Percentiles rank a stretch among this genome's conserved stretches.
phyloP scores from a whole-genome alignment of 2,797 vertebrate genomes.

The Chrysocyon brachyurus region DNA sequence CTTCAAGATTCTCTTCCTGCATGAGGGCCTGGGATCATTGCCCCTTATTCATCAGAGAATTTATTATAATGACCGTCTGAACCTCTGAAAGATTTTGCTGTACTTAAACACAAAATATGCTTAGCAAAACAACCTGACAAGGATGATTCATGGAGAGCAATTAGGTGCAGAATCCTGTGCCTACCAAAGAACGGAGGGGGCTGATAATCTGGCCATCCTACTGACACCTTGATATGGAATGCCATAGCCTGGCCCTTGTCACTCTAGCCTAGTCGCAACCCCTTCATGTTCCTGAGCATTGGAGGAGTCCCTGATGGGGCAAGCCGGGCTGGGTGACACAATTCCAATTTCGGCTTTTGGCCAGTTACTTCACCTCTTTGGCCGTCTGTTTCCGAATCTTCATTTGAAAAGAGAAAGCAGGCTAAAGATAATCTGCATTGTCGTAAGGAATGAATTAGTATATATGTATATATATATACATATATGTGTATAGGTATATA shows the following conservation, averaged over 20 bases:
- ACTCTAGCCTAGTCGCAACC: not conserved
- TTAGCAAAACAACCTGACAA: slow-evolving; percentile 73
- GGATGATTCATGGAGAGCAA: slow-evolving; percentile 68
- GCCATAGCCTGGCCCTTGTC: not conserved
- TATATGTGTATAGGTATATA: not conserved
- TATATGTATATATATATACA: no score
- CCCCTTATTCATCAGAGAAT: slow-evolving; percentile 43
- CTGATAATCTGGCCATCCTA: not conserved
- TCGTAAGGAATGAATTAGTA: not conserved
- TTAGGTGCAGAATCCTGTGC: slow-evolving; percentile 40
- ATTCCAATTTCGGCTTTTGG: not conserved
- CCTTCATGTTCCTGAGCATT: not conserved
- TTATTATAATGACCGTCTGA: slow-evolving; percentile 35
- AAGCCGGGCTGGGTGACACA: not conserved
- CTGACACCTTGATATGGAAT: not conserved
- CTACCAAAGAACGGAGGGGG: slow-evolving; percentile 1
- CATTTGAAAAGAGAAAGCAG: not conserved
- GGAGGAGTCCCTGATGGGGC: no score
- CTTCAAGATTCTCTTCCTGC: not conserved
- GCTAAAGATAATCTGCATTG: not conserved
- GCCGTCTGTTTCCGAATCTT: not conserved
- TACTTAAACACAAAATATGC: slow-evolving; percentile 74
- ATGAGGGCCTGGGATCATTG: not conserved
- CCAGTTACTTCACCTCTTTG: not conserved
- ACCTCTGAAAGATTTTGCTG: slow-evolving; percentile 59